A percentile compares a stretch with the other conserved stretches of the same genome.
Conservation (phyloP, 1,140 invertebrate genomes). For the Triops longicaudatus region DNA sequence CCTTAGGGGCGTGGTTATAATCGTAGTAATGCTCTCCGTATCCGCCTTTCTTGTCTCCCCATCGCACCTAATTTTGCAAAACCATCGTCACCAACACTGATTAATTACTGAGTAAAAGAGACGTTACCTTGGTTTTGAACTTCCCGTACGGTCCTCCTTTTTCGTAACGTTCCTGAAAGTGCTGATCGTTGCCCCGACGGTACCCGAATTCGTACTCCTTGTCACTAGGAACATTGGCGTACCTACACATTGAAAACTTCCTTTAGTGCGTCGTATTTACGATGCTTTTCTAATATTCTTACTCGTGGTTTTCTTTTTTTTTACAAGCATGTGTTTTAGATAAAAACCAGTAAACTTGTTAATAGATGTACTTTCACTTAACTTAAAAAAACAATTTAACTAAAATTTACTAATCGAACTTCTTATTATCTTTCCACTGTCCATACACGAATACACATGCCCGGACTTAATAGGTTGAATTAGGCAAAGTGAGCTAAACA, state of each 20-base stretch:
- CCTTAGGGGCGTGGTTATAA: constrained; percentile 53
- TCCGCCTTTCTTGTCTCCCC: constrained; percentile 73
- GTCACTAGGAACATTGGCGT: constrained; percentile 54
- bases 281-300: too few relatives aligned
- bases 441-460: too few relatives aligned
- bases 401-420: too few relatives aligned
- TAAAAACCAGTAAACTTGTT: not conserved
- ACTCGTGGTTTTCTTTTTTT: too few relatives aligned
- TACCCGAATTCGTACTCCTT: constrained; percentile 60
- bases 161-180: constrained; percentile 59
- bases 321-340: too few relatives aligned
- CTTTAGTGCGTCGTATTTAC: too few relatives aligned
- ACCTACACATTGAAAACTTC: constrained; percentile 36
- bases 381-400: too few relatives aligned
- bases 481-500: too few relatives aligned
- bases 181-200: constrained; percentile 55
- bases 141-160: not conserved
- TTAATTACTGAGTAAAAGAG: not conserved
- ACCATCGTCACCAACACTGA: not conserved
- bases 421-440: too few relatives aligned
- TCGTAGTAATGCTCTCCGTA: constrained; percentile 86
- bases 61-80: constrained; percentile 56
- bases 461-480: too few relatives aligned
- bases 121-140: not conserved
- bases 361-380: not conserved